Base-by-base conservation (phyloP, 2,797 vertebrate species). In the Pampus argenteus region DNA sequence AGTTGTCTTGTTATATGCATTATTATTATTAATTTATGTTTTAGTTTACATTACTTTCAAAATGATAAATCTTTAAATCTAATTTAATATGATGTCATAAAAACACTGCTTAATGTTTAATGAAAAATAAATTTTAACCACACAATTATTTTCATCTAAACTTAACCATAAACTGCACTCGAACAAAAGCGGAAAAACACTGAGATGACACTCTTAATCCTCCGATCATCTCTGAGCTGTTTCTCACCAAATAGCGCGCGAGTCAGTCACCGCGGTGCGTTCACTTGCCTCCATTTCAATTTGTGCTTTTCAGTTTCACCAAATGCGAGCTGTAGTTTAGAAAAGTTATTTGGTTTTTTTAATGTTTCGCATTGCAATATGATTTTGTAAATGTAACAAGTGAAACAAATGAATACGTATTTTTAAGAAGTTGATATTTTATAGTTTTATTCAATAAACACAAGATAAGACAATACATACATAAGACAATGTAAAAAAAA, bases 241-340 rank as follows among this genome's bases (percentile, higher is more conserved):
- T 28, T 51, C 49, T 47, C n/a, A 42, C 66, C 25, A n/a, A n/a
- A n/a, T 70, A 69, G 66, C 72, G 69, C 54, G 78, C 67, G 54
- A 74, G 22, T 71, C n/a, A 44, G 44, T 71, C 49, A 65, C 20
- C 1, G 29, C 1, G 29, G 42, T 6, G 60, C 40, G 40, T 59
- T 80, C 54, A 57, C 38, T 6, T 56, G 17, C 51, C 65, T 71
- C 61, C 76, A 60, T 66, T 58, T 62, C 75, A 28, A 42, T 66
- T 47, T 23, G n/a, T 4, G 29, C 8, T 36, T 22, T 14, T 74
- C 44, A 3, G 40, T n/a, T 15, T 22, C 3, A 29, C 6, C 15
- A 8, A 17, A 29, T 9, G 13, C 7, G 17, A 29, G 38, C 7
- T 26, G 6, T 11, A 29, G 2, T 58, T 29, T 18, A 15, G n/a